phyloP scores from a whole-genome alignment of 2,888 invertebrate genomes.

The Tridacna crocea region DNA sequence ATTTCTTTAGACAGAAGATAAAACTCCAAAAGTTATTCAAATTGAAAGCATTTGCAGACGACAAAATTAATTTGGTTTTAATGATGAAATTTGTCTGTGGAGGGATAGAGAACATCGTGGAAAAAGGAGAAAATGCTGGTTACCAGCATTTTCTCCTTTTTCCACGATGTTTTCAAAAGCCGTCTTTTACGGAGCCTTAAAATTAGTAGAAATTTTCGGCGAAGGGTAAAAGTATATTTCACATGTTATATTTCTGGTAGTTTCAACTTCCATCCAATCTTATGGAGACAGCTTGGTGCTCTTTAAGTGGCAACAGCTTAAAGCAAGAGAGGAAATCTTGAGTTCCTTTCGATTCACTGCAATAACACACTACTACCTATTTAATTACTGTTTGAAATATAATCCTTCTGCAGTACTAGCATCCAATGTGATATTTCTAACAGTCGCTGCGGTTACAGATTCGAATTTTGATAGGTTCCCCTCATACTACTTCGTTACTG shows the following conservation, averaged over 20 bases:
- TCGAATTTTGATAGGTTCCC: slow-evolving; percentile 19
- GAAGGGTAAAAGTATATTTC: neutral
- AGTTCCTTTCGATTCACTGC: neutral
- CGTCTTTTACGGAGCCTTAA: no score
- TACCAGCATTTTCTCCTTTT: no score
- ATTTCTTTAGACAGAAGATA: neutral
- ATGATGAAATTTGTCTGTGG: no score
- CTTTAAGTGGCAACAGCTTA: slow-evolving; percentile 13
- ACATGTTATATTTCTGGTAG: slow-evolving; percentile 12
- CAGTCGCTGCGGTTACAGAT: slow-evolving; percentile 19
- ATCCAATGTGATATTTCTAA: slow-evolving; percentile 21
- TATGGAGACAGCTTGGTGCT: slow-evolving; percentile 16
- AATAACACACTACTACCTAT: neutral
- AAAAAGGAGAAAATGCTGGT: no score
- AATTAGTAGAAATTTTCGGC: no score
- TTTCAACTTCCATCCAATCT: slow-evolving; percentile 19
- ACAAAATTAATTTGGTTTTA: neutral
- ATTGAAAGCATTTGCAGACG: neutral
- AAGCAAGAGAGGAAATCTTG: slow-evolving; percentile 14
- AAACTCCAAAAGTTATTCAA: neutral
- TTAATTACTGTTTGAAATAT: neutral
- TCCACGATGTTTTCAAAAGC: no score
- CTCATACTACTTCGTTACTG: slow-evolving; percentile 4
- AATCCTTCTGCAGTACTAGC: neutral
- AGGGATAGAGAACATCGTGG: neutral